Evolutionary conservation across 2,797 vertebrate genomes (phyloP).

Genomic region (Apodemus agrarius): DNA sequence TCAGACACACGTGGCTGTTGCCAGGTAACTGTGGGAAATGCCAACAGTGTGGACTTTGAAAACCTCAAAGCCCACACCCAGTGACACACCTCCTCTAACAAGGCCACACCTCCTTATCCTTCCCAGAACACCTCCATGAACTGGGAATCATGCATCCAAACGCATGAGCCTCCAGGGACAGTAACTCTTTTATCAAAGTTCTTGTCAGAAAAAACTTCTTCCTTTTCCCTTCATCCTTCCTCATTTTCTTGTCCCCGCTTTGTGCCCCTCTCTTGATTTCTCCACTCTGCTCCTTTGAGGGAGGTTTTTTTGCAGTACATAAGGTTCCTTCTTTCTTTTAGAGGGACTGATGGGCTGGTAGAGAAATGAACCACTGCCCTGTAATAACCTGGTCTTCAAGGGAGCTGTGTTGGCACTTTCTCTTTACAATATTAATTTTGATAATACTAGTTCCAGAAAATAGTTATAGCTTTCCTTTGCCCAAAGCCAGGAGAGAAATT

Average conservation of each 20-base stretch:
- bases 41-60: not conserved
- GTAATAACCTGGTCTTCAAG: not conserved
- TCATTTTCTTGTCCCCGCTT: not conserved
- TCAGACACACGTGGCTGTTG: not conserved
- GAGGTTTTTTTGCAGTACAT: not conserved
- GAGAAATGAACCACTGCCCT: not conserved
- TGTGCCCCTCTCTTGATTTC: not conserved
- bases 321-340: not conserved
- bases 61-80: not conserved
- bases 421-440: conserved; percentile 47
- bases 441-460: conserved; percentile 54
- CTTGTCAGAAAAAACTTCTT: not conserved
- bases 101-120: not conserved
- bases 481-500: conserved; percentile 41
- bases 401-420: not conserved
- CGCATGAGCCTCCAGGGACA: not conserved
- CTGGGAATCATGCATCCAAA: not conserved
- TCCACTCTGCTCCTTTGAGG: not conserved
- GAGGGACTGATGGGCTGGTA: not conserved
- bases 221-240: not conserved
- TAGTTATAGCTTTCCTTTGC: conserved; percentile 36
- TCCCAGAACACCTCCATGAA: not conserved
- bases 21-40: not conserved
- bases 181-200: not conserved
- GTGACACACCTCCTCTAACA: not conserved